Percentiles rank a stretch among this genome's conserved stretches.
These are phyloP conservation scores for Eira barbara DNA, from an alignment of 2,113 vertebrate genomes.

Conservation along the genomic window DNA sequence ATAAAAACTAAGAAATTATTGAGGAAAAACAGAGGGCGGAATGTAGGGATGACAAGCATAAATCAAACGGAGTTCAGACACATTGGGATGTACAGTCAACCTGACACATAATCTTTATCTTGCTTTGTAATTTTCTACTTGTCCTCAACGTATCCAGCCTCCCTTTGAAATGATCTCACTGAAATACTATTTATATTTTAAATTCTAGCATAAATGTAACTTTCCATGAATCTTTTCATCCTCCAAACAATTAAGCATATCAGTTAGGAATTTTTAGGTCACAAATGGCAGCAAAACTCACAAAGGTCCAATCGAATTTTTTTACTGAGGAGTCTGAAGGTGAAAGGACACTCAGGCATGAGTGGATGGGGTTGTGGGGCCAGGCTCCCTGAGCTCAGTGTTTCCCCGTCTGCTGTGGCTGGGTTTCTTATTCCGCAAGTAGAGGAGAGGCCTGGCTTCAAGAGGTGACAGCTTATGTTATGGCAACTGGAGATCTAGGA, in stretches of 20 bases:
- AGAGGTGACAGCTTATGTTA: too few relatives aligned
- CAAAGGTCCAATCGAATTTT: neutral
- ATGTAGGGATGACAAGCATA: neutral
- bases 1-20: neutral
- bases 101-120: neutral
- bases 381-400: rapidly evolving
- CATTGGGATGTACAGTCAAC: neutral
- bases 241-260: neutral
- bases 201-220: neutral
- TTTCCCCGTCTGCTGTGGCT: neutral
- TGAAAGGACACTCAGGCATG: neutral
- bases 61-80: neutral
- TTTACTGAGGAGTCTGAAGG: neutral
- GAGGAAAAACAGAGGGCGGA: neutral
- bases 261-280: neutral
- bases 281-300: neutral
- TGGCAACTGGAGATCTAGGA: neutral
- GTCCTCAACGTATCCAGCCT: too few relatives aligned
- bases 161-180: neutral
- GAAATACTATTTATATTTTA: neutral
- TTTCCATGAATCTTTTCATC: neutral
- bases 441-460: rapidly evolving
- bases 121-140: neutral
- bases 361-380: neutral
- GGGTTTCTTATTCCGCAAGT: neutral